A percentile compares a stretch with the other conserved stretches of the same genome.
Evolutionary conservation across 1,140 invertebrate species (phyloP).

Genomic region (Ceratosolen fusciceps): DNA sequence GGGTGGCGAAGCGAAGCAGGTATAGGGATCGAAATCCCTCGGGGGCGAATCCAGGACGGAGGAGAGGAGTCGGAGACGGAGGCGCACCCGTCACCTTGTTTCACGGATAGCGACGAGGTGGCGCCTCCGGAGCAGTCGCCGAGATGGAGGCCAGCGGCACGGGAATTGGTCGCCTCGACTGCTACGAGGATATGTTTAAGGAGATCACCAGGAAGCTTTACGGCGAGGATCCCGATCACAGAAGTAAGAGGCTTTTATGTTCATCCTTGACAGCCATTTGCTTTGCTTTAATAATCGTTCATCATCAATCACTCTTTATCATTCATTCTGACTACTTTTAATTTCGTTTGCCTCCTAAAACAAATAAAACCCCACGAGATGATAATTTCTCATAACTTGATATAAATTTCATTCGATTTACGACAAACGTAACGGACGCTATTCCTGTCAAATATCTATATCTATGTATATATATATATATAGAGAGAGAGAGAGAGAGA

Average conservation of each 20-base stretch:
- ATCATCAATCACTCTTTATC: no score
- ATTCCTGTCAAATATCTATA: no score
- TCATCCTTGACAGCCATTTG: background rate
- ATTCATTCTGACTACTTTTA: no score
- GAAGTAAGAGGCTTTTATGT: constrained; percentile 61
- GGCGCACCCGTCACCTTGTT: constrained; percentile 9
- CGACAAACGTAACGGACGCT: no score
- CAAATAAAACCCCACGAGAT: no score
- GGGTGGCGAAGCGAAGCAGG: constrained; percentile 37
- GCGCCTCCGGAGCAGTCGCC: constrained; percentile 32
- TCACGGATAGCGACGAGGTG: constrained; percentile 37
- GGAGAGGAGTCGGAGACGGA: background rate
- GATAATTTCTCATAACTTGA: no score
- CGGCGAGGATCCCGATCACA: constrained; percentile 80
- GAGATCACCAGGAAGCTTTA: constrained; percentile 92
- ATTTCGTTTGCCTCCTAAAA: no score
- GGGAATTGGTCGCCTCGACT: constrained; percentile 73
- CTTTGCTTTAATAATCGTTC: no score
- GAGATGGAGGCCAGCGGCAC: constrained; percentile 70
- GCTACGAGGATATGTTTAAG: constrained; percentile 85
- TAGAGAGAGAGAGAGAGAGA: no score
- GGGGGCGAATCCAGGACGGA: background rate
- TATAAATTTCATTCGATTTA: no score
- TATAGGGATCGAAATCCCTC: constrained; percentile 2
- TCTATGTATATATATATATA: no score